A percentile compares a stretch with the other conserved stretches of the same genome.
phyloP scores from a whole-genome alignment of 1,140 invertebrate genomes.

The Musca vetustissima region DNA sequence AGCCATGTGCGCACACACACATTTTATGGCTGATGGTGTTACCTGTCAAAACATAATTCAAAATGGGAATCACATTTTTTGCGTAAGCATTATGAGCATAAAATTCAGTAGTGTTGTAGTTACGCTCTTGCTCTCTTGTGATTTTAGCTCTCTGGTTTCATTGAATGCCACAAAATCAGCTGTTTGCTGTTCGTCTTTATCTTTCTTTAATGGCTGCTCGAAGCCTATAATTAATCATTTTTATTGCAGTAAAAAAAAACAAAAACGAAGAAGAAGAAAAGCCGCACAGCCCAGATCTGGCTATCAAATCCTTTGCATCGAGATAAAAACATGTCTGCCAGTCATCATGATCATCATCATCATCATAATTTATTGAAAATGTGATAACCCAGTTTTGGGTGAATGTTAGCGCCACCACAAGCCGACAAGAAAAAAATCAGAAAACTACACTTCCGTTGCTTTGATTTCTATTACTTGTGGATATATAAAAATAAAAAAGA shows the following conservation, averaged over 20 bases:
- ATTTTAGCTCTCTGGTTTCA: neutral
- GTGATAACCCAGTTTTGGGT: neutral
- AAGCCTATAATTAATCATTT: constrained; percentile 9
- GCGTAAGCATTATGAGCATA: no score
- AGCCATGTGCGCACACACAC: neutral
- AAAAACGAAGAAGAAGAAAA: neutral
- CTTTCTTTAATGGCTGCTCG: neutral
- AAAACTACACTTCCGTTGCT: neutral
- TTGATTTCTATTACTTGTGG: no score
- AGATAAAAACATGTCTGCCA: constrained; percentile 9
- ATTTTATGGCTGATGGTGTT: neutral
- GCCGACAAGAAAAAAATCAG: neutral
- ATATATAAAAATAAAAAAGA: no score
- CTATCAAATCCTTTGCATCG: constrained; percentile 5
- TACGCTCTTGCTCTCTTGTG: neutral
- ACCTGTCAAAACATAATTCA: constrained; percentile 29
- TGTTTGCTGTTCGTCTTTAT: neutral
- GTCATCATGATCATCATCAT: neutral
- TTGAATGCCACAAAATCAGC: neutral
- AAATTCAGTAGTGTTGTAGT: neutral
- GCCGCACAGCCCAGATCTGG: no score
- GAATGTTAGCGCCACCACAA: constrained; percentile 1
- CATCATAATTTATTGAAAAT: constrained; percentile 10
- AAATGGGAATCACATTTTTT: constrained; percentile 27
- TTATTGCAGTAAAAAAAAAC: neutral